A percentile compares a stretch with the other conserved stretches of the same genome.
Evolutionary conservation across 2,797 vertebrate species (phyloP).

Genomic region (Acestrorhynchus altus): DNA sequence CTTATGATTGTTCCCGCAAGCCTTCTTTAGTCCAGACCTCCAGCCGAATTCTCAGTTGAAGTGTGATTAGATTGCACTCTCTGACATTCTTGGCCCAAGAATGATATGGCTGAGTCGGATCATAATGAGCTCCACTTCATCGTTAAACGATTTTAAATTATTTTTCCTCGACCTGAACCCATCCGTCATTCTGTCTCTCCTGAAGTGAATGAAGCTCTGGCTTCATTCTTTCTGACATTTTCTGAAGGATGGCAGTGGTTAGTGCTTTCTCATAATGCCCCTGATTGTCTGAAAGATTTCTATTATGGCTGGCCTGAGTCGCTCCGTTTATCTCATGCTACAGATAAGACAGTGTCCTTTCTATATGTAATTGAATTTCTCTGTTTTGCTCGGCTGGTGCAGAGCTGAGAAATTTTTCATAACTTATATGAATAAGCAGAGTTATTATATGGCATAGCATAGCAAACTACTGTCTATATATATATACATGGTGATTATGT

Average conservation of each 20-base stretch:
- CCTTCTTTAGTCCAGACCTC: not conserved
- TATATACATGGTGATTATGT: too few relatives aligned
- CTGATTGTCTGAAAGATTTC: constrained; percentile 35
- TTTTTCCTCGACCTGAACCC: not conserved
- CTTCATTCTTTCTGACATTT: constrained; percentile 39
- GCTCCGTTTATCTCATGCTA: constrained; percentile 34
- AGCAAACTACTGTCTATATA: too few relatives aligned
- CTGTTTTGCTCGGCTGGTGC: not conserved
- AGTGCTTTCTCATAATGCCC: constrained; percentile 26
- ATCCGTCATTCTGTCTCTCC: constrained; percentile 31
- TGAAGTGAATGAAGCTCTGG: constrained; percentile 37
- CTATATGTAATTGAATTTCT: constrained; percentile 35
- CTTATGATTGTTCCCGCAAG: not conserved
- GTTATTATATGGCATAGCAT: too few relatives aligned
- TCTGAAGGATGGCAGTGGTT: constrained; percentile 34
- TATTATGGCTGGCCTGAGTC: constrained; percentile 10
- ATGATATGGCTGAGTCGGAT: not conserved
- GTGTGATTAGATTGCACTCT: not conserved
- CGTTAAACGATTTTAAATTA: constrained; percentile 14
- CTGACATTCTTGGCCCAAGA: not conserved
- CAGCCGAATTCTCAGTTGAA: not conserved
- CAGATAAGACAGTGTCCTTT: constrained; percentile 5
- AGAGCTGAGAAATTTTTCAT: not conserved
- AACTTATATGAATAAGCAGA: not conserved
- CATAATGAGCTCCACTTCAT: constrained; percentile 34